Base-by-base conservation (phyloP, 2,888 invertebrate genomes). In the Leuctra nigra region DNA sequence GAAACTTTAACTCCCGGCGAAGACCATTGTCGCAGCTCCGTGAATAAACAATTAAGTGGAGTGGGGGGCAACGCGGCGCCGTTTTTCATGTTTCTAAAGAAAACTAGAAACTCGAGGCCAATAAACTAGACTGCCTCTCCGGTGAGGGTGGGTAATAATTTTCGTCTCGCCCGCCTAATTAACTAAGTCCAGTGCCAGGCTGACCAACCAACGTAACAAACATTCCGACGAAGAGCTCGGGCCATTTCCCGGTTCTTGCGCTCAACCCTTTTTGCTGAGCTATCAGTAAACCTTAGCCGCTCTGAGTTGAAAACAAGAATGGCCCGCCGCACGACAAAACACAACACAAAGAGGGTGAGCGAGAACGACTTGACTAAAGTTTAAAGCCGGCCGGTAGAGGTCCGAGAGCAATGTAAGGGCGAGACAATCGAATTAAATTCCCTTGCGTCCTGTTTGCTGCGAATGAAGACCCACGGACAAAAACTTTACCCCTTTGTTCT, bases 351-450 rank as follows among this genome's bases (percentile, higher is more conserved):
- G 48, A 48, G 18, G 44, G 44, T 16, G 18, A 22, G 23, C 44
- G 47, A 22, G 50, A 35, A 35, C 33, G 14, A 50, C 50, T 50
- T 50, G 50, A 50, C 50, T 50, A 50, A 50, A 50, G 50, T 50
- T 29, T 35, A 35, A 29, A 35, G 50, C 50, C 50, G 22, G 18
- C 50, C 20, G 14, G 20, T 7, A 33, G 33, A 33, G 50, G 50
- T 33, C 36, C 50, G 35, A 22, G 35, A 20, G 41, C 41, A 16
- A 41, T 54, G 29, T 54, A 41, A 18, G 23, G 22, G 38, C 39
- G 23, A 57, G 53, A 57, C 59, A 60, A 60, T 57, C 59, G 57
- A 60, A 60, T 60, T 57, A 60, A 57, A 57, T 57, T 57, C 59
- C 59, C 57, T 23, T 23, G 59, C 38, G 59, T 55, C 59, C 57